Base-by-base conservation (phyloP, 2,113 vertebrate species). In the Sialia sialis region DNA sequence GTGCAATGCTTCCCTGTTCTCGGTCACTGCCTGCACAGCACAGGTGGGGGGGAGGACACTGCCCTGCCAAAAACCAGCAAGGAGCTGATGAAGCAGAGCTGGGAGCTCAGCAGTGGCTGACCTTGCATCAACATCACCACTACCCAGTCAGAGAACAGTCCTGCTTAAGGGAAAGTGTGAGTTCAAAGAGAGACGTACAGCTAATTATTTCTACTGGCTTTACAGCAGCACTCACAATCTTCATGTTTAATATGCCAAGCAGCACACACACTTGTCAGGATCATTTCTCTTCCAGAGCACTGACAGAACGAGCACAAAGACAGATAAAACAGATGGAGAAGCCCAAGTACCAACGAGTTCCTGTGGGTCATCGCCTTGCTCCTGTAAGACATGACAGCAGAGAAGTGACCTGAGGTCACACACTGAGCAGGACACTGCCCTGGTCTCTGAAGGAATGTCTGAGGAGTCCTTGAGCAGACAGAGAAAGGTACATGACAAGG, bases 1-100 rank as follows among this genome's bases (percentile, higher is more conserved):
- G 36, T 4, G 52, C 39, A 21, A 9, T 4, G 20, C 36, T 16
- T 76, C 36, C 67, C 60, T 60, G 52, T 10, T 22, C 69, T 39
- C 7, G 0, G 60, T 7, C 34, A 1, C 76, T 44, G 68, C 67
- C 48, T 18, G 68, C 32, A 19, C 1, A 0, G 4, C 39, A 3
- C 74, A 89, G 81, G 87, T 85, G 56, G 16, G 69, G 43, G 66
- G 49, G 51, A 89, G 26, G 0, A 0, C 2, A 0, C 13, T 59
- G 82, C 78, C 92, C 22, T 13, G 48, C 86, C 83, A 62, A 86
- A 88, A 92, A 3, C 0, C 51, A 69, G 62, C 7, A 0, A 67
- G 14, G 32, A 67, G 87, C 77, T 89, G 81, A 77, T 7, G 48
- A 63, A 79, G 84, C 84, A 79, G 69, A 73, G 87, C 77, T 74